Percentiles rank a stretch among this genome's conserved stretches.
These are phyloP conservation scores for Phalera bucephala DNA, from an alignment of 2,888 invertebrate species.

Conservation along the genomic window DNA sequence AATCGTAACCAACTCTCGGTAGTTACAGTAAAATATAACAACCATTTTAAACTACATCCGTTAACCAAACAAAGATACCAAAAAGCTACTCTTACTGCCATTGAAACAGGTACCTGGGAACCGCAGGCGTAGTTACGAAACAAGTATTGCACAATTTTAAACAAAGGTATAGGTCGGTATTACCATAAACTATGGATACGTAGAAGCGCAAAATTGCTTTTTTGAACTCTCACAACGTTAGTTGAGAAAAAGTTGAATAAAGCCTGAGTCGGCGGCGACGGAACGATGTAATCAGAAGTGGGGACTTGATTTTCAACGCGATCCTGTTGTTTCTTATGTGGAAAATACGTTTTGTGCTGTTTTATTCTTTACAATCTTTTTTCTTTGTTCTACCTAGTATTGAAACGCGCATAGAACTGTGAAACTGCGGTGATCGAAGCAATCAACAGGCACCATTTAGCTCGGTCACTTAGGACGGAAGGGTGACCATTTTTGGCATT, in stretches of 20 bases:
- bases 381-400: too few relatives aligned
- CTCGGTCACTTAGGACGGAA: too few relatives aligned
- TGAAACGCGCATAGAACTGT: too few relatives aligned
- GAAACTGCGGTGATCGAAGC: too few relatives aligned
- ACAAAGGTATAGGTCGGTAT: conserved; percentile 69
- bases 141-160: conserved; percentile 76
- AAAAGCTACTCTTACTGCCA: conserved; percentile 49
- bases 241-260: conserved; percentile 74
- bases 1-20: conserved; percentile 8
- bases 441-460: too few relatives aligned
- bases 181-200: conserved; percentile 72
- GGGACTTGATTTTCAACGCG: conserved; percentile 22
- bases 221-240: conserved; percentile 76
- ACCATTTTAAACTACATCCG: conserved; percentile 46
- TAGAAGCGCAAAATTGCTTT: conserved; percentile 71
- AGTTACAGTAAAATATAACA: conserved; percentile 15
- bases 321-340: neutral
- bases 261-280: conserved; percentile 50
- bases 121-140: conserved; percentile 64
- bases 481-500: too few relatives aligned
- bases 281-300: conserved; percentile 53
- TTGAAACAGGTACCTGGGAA: conserved; percentile 69
- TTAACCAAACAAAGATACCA: conserved; percentile 65
- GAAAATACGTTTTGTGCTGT: neutral
- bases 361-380: too few relatives aligned